Evolutionary conservation across 1,140 invertebrate genomes (phyloP), one percentile per base, ranked within the genome.

Genomic region (Bradynema listronoti): DNA sequence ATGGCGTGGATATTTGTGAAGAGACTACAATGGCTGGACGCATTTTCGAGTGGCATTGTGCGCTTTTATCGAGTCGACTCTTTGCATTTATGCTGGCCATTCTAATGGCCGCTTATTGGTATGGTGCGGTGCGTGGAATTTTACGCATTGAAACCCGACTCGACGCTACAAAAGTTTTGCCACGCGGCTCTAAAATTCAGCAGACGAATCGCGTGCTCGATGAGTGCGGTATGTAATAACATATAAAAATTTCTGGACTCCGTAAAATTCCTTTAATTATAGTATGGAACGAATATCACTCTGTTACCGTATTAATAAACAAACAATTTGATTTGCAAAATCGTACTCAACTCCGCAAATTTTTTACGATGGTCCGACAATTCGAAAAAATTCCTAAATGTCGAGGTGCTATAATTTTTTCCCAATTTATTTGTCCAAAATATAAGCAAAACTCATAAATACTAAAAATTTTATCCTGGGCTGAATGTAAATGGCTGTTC

Each of bases 211-310:
- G 56, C 27, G 34, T 75, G 4, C 68, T 78, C n/a, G n/a, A n/a
- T n/a, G n/a, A n/a, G n/a, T n/a, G n/a, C n/a, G n/a, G n/a, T n/a
- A n/a, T n/a, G n/a, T n/a, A n/a, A n/a, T n/a, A n/a, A n/a, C n/a
- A n/a, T n/a, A n/a, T n/a, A n/a, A n/a, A n/a, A n/a, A n/a, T n/a
- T n/a, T n/a, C n/a, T n/a, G n/a, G n/a, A n/a, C n/a, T n/a, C n/a
- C n/a, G n/a, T n/a, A n/a, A n/a, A n/a, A n/a, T n/a, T n/a, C n/a
- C n/a, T n/a, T n/a, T n/a, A n/a, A n/a, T 30, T n/a, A 16, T 36
- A 14, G 53, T 74, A 1, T 77, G 74, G 74, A 62, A 54, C 9
- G 74, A 77, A 50, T 77, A 77, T 60, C 73, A 77, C 45, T 75
- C 74, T n/a, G 61, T 77, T 1, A 78, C 73, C 7, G 56, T 77